Evolutionary conservation across 1,140 invertebrate genomes (phyloP), one percentile per base, ranked within the genome.

Genomic region (Antheraea pernyi): DNA sequence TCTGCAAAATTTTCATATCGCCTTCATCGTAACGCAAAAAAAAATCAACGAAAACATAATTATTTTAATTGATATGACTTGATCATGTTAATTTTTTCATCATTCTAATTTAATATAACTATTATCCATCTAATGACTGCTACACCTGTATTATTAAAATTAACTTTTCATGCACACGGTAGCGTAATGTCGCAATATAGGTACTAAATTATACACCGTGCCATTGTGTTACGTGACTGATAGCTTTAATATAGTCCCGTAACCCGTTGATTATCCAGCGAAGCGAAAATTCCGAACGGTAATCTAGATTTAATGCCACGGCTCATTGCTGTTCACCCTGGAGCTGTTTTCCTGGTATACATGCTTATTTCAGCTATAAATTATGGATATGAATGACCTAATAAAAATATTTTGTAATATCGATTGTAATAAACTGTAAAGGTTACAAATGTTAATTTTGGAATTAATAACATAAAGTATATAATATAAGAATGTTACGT

Each of bases 281-380:
- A 80, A 80, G 83, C 83, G 85, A 83, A 89, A 88, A 88, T 80
- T 84, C 82, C 88, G 84, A 85, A 87, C 84, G 83, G 81, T 90
- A 91, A 91, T 88, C 89, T 91, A 88, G 89, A 89, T 90, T 89
- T 91, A 91, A 91, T 90, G 86, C 85, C 84, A 78, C 76, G 80
- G 88, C 80, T 86, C 85, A 88, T 88, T 78, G 85, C 80, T 63
- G 75, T 74, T 71, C 73, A 60, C 70, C 75, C 78, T 75, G 73
- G 65, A 53, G 46, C 73, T 73, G 77, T 74, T 67, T 75, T 46
- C 22, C 46, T 39, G 39, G 16, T 46, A 46, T 22, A 36, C 37
- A 18, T 53, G 18, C 46, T 48, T 65, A 9, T 36, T 22, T 61
- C 19, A 30, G 60, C 19, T 61, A 16, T 22, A 36, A 30, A 36